These are phyloP conservation scores for Acromyrmex charruanus DNA, from an alignment of 1,140 invertebrate species.

Conservation along the genomic window DNA sequence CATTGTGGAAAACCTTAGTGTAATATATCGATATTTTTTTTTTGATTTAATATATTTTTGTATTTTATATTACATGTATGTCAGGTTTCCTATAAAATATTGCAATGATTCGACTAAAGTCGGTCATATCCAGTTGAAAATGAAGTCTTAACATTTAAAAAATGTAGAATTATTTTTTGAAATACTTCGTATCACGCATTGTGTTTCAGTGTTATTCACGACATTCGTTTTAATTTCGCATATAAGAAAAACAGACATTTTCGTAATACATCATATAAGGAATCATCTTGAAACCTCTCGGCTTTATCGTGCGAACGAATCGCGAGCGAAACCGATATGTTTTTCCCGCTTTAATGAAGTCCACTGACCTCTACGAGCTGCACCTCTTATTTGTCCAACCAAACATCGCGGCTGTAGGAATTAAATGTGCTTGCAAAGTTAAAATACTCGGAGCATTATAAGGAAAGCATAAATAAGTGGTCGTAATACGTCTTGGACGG, in stretches of 20 bases:
- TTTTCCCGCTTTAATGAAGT: conserved; percentile 20
- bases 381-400: background rate
- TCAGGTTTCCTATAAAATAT: background rate
- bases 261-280: background rate
- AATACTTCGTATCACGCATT: no score
- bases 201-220: background rate
- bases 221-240: background rate
- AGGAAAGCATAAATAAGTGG: conserved; percentile 61
- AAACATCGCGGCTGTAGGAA: background rate
- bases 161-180: background rate
- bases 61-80: background rate
- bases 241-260: background rate
- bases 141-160: background rate
- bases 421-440: conserved; percentile 3
- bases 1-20: background rate
- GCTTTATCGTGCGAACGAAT: background rate
- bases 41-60: background rate
- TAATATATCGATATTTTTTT: background rate
- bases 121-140: background rate
- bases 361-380: background rate
- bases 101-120: background rate
- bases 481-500: conserved; percentile 16
- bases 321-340: background rate
- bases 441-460: conserved; percentile 51
- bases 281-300: background rate